Evolutionary conservation across 92 coral and sea anemone genomes (phyloP).

Genomic region (Meandrina meandrites): DNA sequence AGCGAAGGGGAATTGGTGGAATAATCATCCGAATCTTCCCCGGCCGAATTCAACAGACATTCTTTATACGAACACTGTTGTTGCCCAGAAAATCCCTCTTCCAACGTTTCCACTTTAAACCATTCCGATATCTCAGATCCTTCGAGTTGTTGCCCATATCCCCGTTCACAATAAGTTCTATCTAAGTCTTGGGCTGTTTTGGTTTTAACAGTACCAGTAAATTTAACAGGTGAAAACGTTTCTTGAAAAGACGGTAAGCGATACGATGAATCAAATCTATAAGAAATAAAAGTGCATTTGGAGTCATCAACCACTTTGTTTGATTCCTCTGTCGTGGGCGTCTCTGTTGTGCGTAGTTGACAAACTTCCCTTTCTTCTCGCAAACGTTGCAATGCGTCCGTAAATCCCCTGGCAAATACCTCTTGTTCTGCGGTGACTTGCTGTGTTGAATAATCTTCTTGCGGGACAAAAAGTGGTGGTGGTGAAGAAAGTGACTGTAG

Average conservation of each 20-base stretch:
- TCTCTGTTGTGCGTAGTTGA: constrained; percentile 31
- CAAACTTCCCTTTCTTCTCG: constrained; percentile 59
- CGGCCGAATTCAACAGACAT: constrained; percentile 43
- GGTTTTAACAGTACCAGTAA: constrained; percentile 36
- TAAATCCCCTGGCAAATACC: constrained; percentile 83
- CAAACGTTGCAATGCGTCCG: constrained; percentile 76
- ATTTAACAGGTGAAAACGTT: constrained; percentile 56
- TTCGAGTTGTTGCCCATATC: constrained; percentile 23
- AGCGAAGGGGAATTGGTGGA: constrained; percentile 53
- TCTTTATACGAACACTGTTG: constrained; percentile 32
- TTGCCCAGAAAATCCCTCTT: constrained; percentile 68
- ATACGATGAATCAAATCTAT: constrained; percentile 76
- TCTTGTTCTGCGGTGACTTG: constrained; percentile 85
- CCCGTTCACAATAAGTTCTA: constrained; percentile 12
- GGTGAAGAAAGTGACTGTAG: constrained; percentile 21
- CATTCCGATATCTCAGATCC: constrained; percentile 38
- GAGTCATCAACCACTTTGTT: constrained; percentile 47
- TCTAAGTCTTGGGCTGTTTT: constrained; percentile 24
- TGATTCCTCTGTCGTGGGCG: constrained; percentile 29
- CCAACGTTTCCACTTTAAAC: constrained; percentile 75
- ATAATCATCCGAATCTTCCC: constrained; percentile 53
- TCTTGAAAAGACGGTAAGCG: constrained; percentile 84
- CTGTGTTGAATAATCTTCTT: constrained; percentile 32
- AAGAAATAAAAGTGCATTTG: constrained; percentile 78
- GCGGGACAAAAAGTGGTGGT: constrained; percentile 23